Evolutionary conservation across 1,140 invertebrate species (phyloP).

Genomic region (Heterodera schachtii): DNA sequence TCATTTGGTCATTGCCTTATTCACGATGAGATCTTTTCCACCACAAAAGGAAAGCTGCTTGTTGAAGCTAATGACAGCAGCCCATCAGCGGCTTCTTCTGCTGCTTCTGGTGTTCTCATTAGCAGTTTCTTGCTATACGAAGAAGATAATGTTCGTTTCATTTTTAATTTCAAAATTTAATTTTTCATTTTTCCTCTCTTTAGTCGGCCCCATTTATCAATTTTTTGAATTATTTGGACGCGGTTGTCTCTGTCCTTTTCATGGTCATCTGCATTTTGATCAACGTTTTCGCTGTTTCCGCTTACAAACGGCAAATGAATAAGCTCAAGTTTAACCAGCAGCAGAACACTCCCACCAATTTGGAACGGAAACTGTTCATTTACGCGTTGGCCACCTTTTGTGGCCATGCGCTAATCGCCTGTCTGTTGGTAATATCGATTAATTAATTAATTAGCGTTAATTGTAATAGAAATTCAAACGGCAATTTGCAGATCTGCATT

Average conservation of each 20-base stretch:
- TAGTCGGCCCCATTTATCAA: neutral
- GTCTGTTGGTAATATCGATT: neutral
- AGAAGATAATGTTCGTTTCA: neutral
- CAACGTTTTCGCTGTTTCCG: slow-evolving; percentile 7
- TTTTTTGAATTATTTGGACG: neutral
- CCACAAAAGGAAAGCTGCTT: no score
- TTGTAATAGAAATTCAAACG: no score
- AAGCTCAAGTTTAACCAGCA: neutral
- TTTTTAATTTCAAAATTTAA: neutral
- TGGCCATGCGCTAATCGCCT: slow-evolving; percentile 4
- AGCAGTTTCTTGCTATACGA: neutral
- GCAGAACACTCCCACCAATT: no score
- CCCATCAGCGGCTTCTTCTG: no score
- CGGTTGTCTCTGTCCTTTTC: neutral
- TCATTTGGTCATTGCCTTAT: no score
- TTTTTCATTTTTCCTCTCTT: neutral
- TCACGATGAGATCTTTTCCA: no score
- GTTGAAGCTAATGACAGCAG: no score
- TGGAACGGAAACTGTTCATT: slow-evolving; percentile 3
- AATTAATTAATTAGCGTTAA: no score
- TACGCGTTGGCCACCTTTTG: slow-evolving; percentile 5
- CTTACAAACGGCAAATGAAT: slow-evolving; percentile 8
- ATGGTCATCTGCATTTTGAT: slow-evolving; percentile 18
- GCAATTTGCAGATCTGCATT: no score
- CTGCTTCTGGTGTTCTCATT: no score